A percentile compares a stretch with the other conserved stretches of the same genome.
phyloP scores from a whole-genome alignment of 2,888 invertebrate species.

The Stenolophus ochropezus region DNA sequence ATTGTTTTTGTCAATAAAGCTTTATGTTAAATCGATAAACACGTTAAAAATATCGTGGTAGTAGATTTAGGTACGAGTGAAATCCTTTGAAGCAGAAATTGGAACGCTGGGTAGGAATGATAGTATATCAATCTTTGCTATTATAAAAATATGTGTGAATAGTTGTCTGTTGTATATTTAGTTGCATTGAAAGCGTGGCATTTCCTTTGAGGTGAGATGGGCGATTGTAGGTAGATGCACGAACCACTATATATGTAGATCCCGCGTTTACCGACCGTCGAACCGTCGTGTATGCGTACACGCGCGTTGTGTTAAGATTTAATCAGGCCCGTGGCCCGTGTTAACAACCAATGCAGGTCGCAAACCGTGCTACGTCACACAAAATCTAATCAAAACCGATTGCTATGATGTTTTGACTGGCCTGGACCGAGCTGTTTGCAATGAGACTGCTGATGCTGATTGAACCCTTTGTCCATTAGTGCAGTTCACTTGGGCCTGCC shows the following conservation, averaged over 20 bases:
- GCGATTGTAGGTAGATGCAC: background rate
- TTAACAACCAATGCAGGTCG: conserved; percentile 53
- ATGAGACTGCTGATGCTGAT: conserved; percentile 66
- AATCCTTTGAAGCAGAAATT: background rate
- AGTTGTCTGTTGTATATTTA: background rate
- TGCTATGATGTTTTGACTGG: conserved; percentile 73
- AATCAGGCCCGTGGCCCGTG: conserved; percentile 43
- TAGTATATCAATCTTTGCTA: background rate
- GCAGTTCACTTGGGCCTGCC: conserved; percentile 44
- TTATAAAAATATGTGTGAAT: background rate
- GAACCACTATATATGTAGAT: conserved; percentile 44
- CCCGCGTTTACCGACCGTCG: conserved; percentile 26
- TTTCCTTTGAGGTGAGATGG: background rate
- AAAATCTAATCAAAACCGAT: conserved; percentile 74
- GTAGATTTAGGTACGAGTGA: background rate
- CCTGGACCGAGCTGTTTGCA: conserved; percentile 69
- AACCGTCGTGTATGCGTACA: conserved; percentile 18
- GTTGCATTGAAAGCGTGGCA: background rate
- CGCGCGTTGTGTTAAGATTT: conserved; percentile 57
- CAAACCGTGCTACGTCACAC: conserved; percentile 60
- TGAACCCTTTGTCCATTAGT: conserved; percentile 68
- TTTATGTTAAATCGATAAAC: no score
- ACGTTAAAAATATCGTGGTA: background rate
- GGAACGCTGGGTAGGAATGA: background rate
- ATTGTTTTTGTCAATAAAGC: no score